Percentiles rank a stretch among this genome's conserved stretches.
phyloP scores from a whole-genome alignment of 2,113 vertebrate genomes.

The Corythaixoides concolor region DNA sequence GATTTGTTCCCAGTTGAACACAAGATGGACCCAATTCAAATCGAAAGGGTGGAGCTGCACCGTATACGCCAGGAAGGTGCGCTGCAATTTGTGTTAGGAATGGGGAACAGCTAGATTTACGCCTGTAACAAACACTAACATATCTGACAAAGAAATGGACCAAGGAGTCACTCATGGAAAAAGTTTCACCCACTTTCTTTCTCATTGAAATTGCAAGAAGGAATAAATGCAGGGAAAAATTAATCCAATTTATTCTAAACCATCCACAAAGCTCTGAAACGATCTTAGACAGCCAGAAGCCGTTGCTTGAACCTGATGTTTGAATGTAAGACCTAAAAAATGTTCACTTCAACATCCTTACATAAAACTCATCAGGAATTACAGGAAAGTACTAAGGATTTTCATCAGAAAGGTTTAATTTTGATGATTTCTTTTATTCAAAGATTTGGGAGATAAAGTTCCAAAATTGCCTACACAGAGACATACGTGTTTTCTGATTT shows the following conservation, averaged over 20 bases:
- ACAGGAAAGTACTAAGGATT: background rate
- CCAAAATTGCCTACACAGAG: background rate
- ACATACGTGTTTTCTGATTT: fast-evolving
- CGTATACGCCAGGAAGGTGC: background rate
- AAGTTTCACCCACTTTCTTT: background rate
- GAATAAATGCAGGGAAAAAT: background rate
- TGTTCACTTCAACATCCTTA: background rate
- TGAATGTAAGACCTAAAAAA: background rate
- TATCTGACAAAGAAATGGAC: background rate
- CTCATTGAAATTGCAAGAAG: background rate
- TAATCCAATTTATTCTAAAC: background rate
- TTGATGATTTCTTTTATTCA: background rate
- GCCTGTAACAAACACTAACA: background rate
- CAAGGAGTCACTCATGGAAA: background rate
- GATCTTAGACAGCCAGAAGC: background rate
- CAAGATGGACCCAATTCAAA: background rate
- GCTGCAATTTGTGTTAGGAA: background rate
- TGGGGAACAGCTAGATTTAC: background rate
- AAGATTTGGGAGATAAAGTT: background rate
- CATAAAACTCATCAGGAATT: background rate
- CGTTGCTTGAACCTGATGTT: background rate
- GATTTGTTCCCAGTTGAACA: background rate
- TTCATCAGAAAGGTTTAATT: background rate
- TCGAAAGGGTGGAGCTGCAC: background rate
- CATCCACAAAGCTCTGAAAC: background rate